phyloP scores from a whole-genome alignment of 2,113 vertebrate genomes.

The Glaucomys volans region DNA sequence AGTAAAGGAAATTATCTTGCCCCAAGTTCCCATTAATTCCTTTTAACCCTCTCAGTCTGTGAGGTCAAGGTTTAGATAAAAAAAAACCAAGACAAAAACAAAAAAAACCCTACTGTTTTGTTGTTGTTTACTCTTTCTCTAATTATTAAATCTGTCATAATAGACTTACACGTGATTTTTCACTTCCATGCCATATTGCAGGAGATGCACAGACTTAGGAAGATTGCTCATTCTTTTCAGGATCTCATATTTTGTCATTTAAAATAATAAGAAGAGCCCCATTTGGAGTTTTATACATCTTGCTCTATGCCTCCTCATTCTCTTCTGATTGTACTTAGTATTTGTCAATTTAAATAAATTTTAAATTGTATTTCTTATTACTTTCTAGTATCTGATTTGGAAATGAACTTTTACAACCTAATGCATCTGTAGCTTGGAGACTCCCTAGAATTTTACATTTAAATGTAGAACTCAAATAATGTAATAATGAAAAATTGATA shows the following conservation, averaged over 20 bases:
- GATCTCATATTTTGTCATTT: not conserved
- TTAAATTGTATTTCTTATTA: not conserved
- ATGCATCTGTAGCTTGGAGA: not conserved
- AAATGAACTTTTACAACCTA: not conserved
- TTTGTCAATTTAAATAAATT: not conserved
- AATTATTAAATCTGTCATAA: conserved; percentile 2
- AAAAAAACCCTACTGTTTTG: too few relatives aligned
- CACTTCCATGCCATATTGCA: not conserved
- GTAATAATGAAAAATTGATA: not conserved
- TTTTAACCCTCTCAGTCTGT: not conserved
- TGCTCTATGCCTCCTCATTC: not conserved
- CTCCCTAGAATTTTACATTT: not conserved
- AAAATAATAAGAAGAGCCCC: not conserved
- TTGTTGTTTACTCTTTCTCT: not conserved
- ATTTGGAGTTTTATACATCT: not conserved
- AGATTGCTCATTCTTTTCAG: not conserved
- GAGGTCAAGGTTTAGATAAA: not conserved
- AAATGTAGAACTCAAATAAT: not conserved
- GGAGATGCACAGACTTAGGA: not conserved
- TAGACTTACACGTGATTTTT: not conserved
- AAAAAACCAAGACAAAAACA: too few relatives aligned
- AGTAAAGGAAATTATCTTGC: not conserved
- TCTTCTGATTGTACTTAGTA: not conserved
- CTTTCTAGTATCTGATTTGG: not conserved
- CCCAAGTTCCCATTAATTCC: not conserved